Conservation (phyloP, 2,888 invertebrate species). For the Syrphus vitripennis region DNA sequence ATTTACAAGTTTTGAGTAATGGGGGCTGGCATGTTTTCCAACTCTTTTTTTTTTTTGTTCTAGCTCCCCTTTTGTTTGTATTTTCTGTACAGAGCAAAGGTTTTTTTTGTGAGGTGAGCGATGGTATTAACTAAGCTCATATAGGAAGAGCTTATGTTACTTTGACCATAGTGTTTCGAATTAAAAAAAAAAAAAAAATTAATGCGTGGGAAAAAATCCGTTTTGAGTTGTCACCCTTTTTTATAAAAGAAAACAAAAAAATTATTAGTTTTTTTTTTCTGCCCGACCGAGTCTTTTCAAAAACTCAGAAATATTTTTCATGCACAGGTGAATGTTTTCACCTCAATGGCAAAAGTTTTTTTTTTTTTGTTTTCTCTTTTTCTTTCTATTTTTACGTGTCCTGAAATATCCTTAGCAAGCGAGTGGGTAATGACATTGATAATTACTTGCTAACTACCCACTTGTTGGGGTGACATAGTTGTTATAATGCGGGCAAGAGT, state of each 20-base stretch:
- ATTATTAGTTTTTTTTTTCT: neutral
- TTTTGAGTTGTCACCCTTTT: conserved; percentile 7
- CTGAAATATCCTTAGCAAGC: conserved; percentile 38
- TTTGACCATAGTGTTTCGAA: neutral
- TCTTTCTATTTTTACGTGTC: conserved; percentile 1
- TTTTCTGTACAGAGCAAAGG: neutral
- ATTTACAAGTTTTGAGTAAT: conserved; percentile 71
- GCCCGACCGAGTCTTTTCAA: neutral
- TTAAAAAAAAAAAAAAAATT: conserved; percentile 11
- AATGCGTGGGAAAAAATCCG: conserved; percentile 10
- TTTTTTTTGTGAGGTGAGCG: neutral
- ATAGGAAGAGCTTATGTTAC: conserved; percentile 34
- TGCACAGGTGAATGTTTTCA: conserved; percentile 61
- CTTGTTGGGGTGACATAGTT: conserved; percentile 54
- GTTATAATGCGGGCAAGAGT: conserved; percentile 16
- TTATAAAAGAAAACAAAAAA: too few relatives aligned
- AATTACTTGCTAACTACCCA: conserved; percentile 70
- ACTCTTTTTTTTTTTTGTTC: neutral
- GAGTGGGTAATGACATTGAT: conserved; percentile 64
- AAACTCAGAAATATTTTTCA: conserved; percentile 52
- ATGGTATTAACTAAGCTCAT: conserved; percentile 13
- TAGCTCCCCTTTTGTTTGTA: neutral
- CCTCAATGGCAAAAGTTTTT: conserved; percentile 1
- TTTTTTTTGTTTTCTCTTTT: neutral
- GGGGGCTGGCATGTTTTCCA: conserved; percentile 45